Evolutionary conservation across 2,888 invertebrate species (phyloP), one percentile per base, ranked within the genome.

Genomic region (Idaea dimidiata): DNA sequence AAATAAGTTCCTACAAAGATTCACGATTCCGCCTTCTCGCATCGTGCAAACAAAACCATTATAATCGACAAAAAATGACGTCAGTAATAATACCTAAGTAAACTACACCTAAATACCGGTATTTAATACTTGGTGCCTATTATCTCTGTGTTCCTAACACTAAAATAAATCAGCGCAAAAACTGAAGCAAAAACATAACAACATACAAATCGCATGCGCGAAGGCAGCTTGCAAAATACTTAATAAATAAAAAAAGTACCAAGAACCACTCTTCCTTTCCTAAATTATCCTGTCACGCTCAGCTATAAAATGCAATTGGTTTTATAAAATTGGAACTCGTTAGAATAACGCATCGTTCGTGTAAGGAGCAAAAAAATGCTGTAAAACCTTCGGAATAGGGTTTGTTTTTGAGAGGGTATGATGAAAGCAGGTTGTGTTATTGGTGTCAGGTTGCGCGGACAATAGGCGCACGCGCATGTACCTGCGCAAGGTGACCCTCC

Each of bases 211-310:
- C 85, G 85, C 84, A 83, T 83, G 80, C 78, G 72, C 75, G 72
- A 67, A n/a, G 70, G 66, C 75, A 68, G 69, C 73, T 69, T 69
- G 69, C 67, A 61, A 71, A n/a, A 72, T 67, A 72, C 71, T 71
- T 69, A 69, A 72, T 73, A 71, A 70, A 72, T 71, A 77, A 80
- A 84, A 81, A 81, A 79, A 74, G 74, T 74, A 69, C 78, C 74
- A 74, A 75, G 75, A 72, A 77, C 78, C 81, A 82, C 79, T 84
- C 83, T 84, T 84, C 86, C 88, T 86, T 89, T 86, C 87, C 80
- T 89, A 91, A 90, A 91, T 91, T 91, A 91, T 91, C 90, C 91
- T 91, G 91, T 91, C 91, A 91, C 88, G 91, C 86, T 89, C 84
- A 86, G 82, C 89, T 90, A 91, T 91, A 89, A 89, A 90, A 89